Evolutionary conservation across 2,113 vertebrate species (phyloP).

Genomic region (Nymphicus hollandicus): DNA sequence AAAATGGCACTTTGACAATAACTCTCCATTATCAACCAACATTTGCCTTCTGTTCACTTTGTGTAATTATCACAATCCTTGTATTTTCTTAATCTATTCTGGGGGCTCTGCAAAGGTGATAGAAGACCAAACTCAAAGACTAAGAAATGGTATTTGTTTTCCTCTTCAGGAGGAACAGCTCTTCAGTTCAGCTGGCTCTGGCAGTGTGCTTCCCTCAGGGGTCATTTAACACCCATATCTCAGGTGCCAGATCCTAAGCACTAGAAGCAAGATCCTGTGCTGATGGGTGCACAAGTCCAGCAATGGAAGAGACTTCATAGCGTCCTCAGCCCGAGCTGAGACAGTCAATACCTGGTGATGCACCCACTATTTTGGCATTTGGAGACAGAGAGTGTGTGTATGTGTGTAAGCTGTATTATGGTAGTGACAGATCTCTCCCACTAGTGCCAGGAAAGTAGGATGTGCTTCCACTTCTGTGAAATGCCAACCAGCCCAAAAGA

Average conservation of each 20-base stretch:
- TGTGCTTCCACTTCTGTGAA: neutral
- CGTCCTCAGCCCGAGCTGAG: fast-evolving
- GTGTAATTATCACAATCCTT: neutral
- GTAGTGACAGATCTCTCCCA: neutral
- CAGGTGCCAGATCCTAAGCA: neutral
- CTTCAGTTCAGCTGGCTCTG: neutral
- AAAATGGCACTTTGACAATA: constrained; percentile 16
- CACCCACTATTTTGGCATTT: neutral
- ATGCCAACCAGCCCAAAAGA: neutral
- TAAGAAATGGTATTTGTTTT: neutral
- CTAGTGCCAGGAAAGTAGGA: neutral
- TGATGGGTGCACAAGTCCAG: neutral
- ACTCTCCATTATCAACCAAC: neutral
- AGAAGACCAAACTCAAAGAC: neutral
- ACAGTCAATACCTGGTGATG: neutral
- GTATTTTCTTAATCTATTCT: neutral
- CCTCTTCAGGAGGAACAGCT: neutral
- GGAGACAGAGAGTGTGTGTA: no score
- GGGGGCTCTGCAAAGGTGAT: neutral
- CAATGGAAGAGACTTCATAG: neutral
- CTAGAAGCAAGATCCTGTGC: neutral
- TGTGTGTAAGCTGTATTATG: fast-evolving
- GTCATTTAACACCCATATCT: fast-evolving
- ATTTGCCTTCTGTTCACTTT: neutral
- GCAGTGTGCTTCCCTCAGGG: neutral